A percentile compares a stretch with the other conserved stretches of the same genome.
phyloP scores from a whole-genome alignment of 2,797 vertebrate genomes.

The Anolis apletophallus region DNA sequence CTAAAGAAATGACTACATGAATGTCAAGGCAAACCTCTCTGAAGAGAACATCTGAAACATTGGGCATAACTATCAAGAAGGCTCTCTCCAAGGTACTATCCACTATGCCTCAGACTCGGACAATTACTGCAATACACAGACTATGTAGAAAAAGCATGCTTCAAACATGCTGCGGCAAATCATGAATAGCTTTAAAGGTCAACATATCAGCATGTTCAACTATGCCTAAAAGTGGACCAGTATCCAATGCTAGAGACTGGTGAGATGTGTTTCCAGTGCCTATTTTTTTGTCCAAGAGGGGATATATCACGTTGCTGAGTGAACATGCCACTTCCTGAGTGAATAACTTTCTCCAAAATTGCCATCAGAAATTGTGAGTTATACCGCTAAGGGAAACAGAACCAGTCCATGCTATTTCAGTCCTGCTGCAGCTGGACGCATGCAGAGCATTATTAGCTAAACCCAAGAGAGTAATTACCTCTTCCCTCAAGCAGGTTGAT shows the following conservation, averaged over 20 bases:
- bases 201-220: background rate
- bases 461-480: conserved; percentile 42
- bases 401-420: conserved; percentile 23
- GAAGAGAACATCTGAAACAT: background rate
- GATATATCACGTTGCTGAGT: background rate
- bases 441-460: conserved; percentile 44
- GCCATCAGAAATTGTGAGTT: conserved; percentile 18
- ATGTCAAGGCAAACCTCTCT: background rate
- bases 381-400: conserved; percentile 22
- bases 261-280: conserved; percentile 9
- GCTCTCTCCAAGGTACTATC: background rate
- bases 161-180: background rate
- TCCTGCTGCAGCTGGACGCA: conserved; percentile 28
- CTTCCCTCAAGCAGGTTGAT: conserved; percentile 54
- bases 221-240: background rate
- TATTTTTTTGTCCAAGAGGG: conserved; percentile 11
- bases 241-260: background rate
- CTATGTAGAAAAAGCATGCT: background rate
- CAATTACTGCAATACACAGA: no score
- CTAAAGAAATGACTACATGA: no score
- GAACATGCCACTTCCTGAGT: conserved; percentile 17
- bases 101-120: background rate
- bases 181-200: background rate
- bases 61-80: background rate
- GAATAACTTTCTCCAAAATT: background rate